Percentiles rank a stretch among this genome's conserved stretches.
Conservation (phyloP, 1,140 invertebrate genomes). For the Luehdorfia chinensis region DNA sequence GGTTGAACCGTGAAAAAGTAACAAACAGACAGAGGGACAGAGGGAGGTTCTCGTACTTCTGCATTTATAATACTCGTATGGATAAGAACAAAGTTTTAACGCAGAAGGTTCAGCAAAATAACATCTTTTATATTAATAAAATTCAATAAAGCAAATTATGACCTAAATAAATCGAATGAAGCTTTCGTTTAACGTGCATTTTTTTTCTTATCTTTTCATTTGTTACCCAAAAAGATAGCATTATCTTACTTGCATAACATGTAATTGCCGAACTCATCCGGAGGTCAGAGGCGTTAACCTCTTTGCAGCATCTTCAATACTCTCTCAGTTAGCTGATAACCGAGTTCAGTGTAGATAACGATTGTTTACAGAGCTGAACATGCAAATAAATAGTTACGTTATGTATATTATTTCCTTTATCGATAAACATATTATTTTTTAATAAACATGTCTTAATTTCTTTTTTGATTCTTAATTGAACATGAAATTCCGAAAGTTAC, state of each 20-base stretch:
- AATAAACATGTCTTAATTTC: not conserved
- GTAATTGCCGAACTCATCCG: slow-evolving; percentile 15
- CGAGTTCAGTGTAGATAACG: slow-evolving; percentile 11
- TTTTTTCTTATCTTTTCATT: slow-evolving; percentile 7
- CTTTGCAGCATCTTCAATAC: slow-evolving; percentile 4
- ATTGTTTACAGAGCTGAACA: slow-evolving; percentile 8
- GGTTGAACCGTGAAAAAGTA: no score
- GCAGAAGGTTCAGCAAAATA: no score
- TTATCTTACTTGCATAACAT: slow-evolving; percentile 2
- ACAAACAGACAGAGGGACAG: no score
- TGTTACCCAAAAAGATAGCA: slow-evolving; percentile 12
- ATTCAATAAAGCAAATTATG: no score
- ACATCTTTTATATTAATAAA: no score
- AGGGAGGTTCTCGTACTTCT: no score
- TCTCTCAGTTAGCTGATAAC: slow-evolving; percentile 15
- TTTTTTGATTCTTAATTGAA: not conserved
- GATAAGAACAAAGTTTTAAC: no score
- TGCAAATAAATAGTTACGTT: slow-evolving; percentile 16
- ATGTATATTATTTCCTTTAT: not conserved
- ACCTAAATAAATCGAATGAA: no score
- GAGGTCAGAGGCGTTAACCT: slow-evolving; percentile 17
- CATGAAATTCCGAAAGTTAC: no score
- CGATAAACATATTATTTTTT: not conserved
- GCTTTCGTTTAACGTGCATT: no score
- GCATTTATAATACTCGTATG: no score